These are phyloP conservation scores for Sclerurus mexicanus DNA, from an alignment of 2,113 vertebrate species.

Conservation along the genomic window DNA sequence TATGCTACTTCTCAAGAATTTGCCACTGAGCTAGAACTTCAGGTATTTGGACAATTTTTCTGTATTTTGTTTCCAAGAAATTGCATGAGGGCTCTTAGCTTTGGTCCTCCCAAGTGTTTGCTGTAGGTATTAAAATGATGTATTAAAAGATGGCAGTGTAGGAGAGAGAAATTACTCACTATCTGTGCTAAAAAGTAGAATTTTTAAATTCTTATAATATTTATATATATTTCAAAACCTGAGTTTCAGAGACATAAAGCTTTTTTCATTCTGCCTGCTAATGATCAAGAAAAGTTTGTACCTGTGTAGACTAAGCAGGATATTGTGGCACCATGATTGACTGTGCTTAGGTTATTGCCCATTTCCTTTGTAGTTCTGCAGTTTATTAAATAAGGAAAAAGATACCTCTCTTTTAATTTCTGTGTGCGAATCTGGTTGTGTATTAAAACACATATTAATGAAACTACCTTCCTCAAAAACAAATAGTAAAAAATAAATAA, in stretches of 20 bases:
- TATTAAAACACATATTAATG: neutral
- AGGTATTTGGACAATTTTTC: neutral
- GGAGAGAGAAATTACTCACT: neutral
- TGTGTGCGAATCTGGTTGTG: neutral
- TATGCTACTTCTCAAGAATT: neutral
- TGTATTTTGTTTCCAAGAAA: neutral
- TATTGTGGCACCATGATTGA: neutral
- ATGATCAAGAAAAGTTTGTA: conserved; percentile 2
- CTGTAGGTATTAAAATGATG: neutral
- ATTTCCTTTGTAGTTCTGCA: neutral
- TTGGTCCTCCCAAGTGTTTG: neutral
- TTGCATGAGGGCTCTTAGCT: neutral
- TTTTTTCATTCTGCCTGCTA: conserved; percentile 28
- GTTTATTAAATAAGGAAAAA: neutral
- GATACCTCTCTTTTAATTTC: neutral
- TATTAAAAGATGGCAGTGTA: neutral
- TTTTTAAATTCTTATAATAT: neutral
- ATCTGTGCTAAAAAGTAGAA: neutral
- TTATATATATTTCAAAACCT: neutral
- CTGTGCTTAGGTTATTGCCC: neutral
- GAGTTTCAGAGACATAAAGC: neutral
- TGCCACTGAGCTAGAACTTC: neutral
- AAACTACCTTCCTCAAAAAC: neutral
- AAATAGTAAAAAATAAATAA: neutral
- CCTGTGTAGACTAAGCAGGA: neutral